phyloP scores from a whole-genome alignment of 2,113 vertebrate genomes.

The Hylia prasina region DNA sequence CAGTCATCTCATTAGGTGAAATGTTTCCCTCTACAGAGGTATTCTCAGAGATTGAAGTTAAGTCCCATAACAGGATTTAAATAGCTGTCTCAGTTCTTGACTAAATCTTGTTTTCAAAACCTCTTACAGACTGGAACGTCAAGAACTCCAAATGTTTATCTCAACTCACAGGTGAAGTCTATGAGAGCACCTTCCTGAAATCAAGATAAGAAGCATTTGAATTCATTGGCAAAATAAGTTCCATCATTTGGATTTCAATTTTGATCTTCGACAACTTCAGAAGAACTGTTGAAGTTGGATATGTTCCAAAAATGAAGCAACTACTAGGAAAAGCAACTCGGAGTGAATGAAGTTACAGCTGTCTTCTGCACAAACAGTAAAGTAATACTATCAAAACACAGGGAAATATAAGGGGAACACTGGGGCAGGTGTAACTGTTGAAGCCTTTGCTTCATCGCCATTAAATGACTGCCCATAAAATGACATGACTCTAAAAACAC shows the following conservation, averaged over 20 bases:
- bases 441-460: neutral
- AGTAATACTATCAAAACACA: neutral
- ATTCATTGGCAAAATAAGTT: neutral
- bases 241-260: neutral
- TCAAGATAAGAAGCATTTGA: neutral
- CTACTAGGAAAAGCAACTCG: neutral
- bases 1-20: neutral
- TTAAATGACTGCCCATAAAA: neutral
- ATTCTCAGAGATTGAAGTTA: neutral
- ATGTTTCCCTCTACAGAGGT: neutral
- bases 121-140: neutral
- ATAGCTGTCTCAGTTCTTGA: neutral
- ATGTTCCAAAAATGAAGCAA: neutral
- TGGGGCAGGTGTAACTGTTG: neutral
- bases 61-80: neutral
- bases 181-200: neutral
- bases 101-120: neutral
- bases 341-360: neutral
- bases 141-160: neutral
- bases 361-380: neutral
- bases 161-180: neutral
- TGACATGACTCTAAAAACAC: neutral
- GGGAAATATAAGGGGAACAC: neutral
- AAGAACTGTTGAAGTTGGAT: neutral
- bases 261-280: rapidly evolving